Evolutionary conservation across 1,140 invertebrate species (phyloP), one percentile per base, ranked within the genome.

Genomic region (Agrilus planipennis): DNA sequence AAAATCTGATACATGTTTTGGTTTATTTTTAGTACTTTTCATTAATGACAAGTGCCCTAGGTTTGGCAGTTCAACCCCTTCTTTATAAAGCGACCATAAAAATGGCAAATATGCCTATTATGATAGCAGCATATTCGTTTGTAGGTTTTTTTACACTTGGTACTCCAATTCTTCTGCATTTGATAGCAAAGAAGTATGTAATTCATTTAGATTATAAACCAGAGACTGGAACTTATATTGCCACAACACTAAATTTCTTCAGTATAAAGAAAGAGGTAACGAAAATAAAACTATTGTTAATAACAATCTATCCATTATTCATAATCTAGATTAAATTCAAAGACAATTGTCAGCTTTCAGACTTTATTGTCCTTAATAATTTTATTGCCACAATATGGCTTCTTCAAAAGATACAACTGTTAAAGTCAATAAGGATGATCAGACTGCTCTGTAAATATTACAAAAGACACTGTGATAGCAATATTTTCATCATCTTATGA

Each of bases 151-250:
- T 90, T 55, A 81, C 87, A 3, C 77, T 90, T 51, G 64, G 77
- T 0, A 91, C 86, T 4, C 90, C 91, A 1, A 29, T 89, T 14
- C 54, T 93, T 17, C 64, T 94, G 42, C 85, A 94, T 66, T 65
- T 75, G 4, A 64, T 93, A 11, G 80, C 84, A 2, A 90, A 81
- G 53, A 86, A 85, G 62, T 95, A 94, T 71, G 78, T 92, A 0
- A 80, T 75, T 0, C 64, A 77, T 43, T 63, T 94, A 2, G 67
- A 78, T 42, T 90, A 86, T 52, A 69, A 88, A 60, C 55, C 66
- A 10, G 47, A 58, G 16, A 73, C 63, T 20, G 69, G 77, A 19
- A 72, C 68, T 34, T 87, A 84, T 54, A 74, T 69, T 18, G 81
- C 82, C n/a, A 74, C 70, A 11, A 77, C 74, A 20, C 71, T 77